Conservation (phyloP, 2,113 vertebrate genomes). For the Coryphaenoides rupestris region DNA sequence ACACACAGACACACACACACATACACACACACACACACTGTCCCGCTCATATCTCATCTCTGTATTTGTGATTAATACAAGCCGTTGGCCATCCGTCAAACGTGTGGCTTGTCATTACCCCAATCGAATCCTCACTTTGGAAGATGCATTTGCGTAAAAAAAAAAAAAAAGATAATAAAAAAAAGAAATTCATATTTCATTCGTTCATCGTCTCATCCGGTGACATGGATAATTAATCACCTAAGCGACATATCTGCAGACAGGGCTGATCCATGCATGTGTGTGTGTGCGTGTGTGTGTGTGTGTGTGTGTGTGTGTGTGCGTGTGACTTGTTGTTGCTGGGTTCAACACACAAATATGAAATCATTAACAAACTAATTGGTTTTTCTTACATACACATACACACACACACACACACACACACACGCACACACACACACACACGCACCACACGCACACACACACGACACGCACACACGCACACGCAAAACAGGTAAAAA, state of each 20-base stretch:
- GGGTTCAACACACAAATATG: conserved; percentile 50
- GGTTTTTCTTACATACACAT: too few relatives aligned
- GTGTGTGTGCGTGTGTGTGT: conserved; percentile 11
- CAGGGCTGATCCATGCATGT: conserved; percentile 22
- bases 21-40: conserved; percentile 14
- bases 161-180: conserved; percentile 23
- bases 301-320: conserved; percentile 20
- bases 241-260: conserved; percentile 57
- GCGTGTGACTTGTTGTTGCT: conserved; percentile 53
- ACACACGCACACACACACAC: too few relatives aligned
- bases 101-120: conserved; percentile 69
- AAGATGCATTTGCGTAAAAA: conserved; percentile 55
- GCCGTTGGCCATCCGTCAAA: conserved; percentile 69
- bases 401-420: too few relatives aligned
- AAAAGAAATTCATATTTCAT: conserved; percentile 34
- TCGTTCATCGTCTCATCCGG: conserved; percentile 61
- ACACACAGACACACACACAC: neutral
- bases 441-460: too few relatives aligned
- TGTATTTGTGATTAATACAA: conserved; percentile 66
- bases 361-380: conserved; percentile 58
- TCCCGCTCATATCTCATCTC: conserved; percentile 50
- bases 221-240: conserved; percentile 77
- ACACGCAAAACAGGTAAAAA: too few relatives aligned
- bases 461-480: too few relatives aligned
- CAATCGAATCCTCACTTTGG: conserved; percentile 62